Base-by-base conservation (phyloP, 2,113 vertebrate species). In the Thermophis baileyi region DNA sequence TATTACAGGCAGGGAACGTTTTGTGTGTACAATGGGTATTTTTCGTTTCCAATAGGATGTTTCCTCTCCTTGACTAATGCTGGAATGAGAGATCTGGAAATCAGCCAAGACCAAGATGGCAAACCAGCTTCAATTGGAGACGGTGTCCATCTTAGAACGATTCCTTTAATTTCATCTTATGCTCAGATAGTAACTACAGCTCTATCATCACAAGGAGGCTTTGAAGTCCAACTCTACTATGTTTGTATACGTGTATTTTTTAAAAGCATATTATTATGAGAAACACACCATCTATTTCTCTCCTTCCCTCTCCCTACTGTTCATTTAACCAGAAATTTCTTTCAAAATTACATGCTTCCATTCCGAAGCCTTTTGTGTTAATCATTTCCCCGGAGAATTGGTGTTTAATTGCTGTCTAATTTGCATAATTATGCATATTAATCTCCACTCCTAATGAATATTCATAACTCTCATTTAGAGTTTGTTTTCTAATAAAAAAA, bases 341-440 rank as follows among this genome's bases (percentile, higher is more conserved):
- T 96, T 96, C 96, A 95, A 92, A 97, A 97, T 95, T 94, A 94
- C 96, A 96, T 91, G 95, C 94, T 96, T 96, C 96, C 97, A 95
- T 95, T 96, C 96, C 85, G 3, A 91, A 88, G 96, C 96, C 96
- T 98, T 93, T 97, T 97, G 94, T 97, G 96, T 93, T 97, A 95
- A 96, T 96, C 96, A 96, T 96, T 94, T 93, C 95, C 96, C 95
- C 74, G 35, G 96, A 97, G 96, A 97, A 96, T 25, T 94, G 93
- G 92, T 96, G 98, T 98, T 99, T 99, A 99, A 99, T 98, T 98
- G 98, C 97, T 98, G 96, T 95, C 98, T 98, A 96, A 99, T 99
- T 99, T 99, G 97, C 99, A 99, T 99, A 98, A 99, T 98, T 98
- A 97, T 99, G 98, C 98, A 99, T 99, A 99, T 99, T 98, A 99